Evolutionary conservation across 2,113 vertebrate species (phyloP), one percentile per base, ranked within the genome.

Genomic region (Indicator indicator): DNA sequence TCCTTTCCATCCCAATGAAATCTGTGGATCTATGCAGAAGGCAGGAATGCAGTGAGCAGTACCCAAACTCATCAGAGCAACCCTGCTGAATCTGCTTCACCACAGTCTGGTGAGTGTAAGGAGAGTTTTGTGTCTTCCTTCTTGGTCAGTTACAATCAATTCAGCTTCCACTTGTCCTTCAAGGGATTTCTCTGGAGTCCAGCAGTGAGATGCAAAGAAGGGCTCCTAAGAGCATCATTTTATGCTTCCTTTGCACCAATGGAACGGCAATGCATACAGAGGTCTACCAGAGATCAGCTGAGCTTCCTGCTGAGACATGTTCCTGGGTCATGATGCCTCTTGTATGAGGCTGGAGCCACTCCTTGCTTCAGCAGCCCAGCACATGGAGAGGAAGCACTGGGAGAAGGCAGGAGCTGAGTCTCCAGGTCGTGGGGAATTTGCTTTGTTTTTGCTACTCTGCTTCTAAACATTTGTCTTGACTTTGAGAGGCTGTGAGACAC

Each of bases 291-390:
- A 2, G 16, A 71, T 55, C 74, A 42, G 11, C 23, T 24, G 7
- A 4, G 21, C 21, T 38, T 82, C 15, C 30, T 67, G 72, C 24
- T 2, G 5, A 84, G 68, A 56, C 11, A 3, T 0, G 1, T 3
- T 52, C 0, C 1, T 1, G 11, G 46, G 19, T 28, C 21, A 12
- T 7, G 46, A 6, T 36, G 20, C 12, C 40, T 52, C 26, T 48
- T 76, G 8, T 2, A 16, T 15, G 42, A 2, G 2, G 9, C 3
- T 0, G 58, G 11, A 62, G 11, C 46, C 46, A 16, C 30, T 85
- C 23, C 67, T 56, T 10, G 1, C 54, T 46, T 91, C 56, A 71
- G 26, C 64, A 63, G 36, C 32, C 42, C 74, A 16, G 20, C 48
- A 63, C 42, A 26, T 54, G 48, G 69, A 48, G 55, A 44, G n/a